Evolutionary conservation across 30 jellyfish, hydroid and myxozoan species (phyloP).

Genomic region (Sanderia malayensis): DNA sequence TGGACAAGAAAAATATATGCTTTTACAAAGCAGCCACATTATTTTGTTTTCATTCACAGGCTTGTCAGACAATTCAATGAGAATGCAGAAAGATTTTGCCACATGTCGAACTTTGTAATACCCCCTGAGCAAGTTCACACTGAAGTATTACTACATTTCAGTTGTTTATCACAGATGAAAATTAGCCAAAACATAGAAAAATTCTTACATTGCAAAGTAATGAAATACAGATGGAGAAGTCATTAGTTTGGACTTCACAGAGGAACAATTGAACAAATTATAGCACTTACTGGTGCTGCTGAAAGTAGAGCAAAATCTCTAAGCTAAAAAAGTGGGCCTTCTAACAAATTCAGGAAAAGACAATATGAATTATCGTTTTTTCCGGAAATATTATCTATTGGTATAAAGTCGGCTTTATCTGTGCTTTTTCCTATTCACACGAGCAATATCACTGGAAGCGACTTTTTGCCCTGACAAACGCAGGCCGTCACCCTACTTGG

Average conservation of each 20-base stretch:
- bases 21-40: too few species aligned
- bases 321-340: background rate
- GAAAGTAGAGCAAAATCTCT: too few species aligned
- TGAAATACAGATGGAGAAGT: background rate
- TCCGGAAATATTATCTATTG: too few species aligned
- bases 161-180: background rate
- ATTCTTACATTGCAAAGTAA: background rate
- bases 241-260: background rate
- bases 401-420: too few species aligned
- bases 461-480: too few species aligned
- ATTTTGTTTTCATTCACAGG: background rate
- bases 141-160: background rate
- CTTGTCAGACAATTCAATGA: background rate
- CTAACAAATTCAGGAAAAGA: too few species aligned
- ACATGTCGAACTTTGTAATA: background rate
- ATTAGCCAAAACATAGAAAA: background rate
- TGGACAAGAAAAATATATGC: too few species aligned
- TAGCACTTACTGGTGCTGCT: background rate
- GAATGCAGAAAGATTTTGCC: background rate
- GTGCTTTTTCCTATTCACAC: too few species aligned
- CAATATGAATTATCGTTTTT: too few species aligned
- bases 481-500: too few species aligned
- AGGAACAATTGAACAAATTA: background rate
- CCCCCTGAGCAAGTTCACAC: background rate
- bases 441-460: too few species aligned